These are phyloP conservation scores for Ceratosolen solmsi DNA, from an alignment of 1,140 invertebrate genomes.

Conservation along the genomic window DNA sequence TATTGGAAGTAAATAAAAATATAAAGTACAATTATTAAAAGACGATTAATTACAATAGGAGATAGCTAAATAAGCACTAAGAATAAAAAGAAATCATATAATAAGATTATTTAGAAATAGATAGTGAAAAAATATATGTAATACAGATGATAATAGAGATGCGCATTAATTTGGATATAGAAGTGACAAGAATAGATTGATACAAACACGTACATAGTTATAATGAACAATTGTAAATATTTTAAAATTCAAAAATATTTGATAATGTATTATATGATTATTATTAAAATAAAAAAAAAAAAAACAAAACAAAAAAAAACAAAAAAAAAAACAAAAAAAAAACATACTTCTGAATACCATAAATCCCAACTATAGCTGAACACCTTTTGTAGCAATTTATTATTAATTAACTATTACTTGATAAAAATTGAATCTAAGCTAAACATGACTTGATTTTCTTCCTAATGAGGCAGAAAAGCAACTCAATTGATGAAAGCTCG, in stretches of 20 bases:
- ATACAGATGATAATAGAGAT: no score
- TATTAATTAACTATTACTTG: constrained; percentile 45
- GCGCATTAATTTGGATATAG: background rate
- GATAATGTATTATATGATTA: background rate
- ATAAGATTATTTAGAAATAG: no score
- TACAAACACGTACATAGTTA: background rate
- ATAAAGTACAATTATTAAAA: background rate
- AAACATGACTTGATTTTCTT: constrained; percentile 49
- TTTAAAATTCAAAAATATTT: constrained; percentile 6
- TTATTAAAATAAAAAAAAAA: constrained; percentile 32
- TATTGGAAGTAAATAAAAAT: background rate
- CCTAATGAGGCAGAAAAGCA: constrained; percentile 48
- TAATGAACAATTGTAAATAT: background rate
- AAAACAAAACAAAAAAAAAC: no score
- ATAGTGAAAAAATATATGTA: no score
- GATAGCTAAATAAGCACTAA: no score
- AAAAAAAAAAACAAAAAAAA: constrained; percentile 43
- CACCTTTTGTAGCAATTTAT: constrained; percentile 48
- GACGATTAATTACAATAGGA: background rate
- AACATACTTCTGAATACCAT: constrained; percentile 49
- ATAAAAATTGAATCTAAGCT: constrained; percentile 50
- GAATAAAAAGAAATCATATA: no score
- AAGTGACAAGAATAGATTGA: background rate
- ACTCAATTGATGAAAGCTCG: constrained; percentile 49
- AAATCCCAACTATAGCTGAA: constrained; percentile 51